Evolutionary conservation across 2,888 invertebrate species (phyloP), one percentile per base, ranked within the genome.

Genomic region (Aphrophora alni): DNA sequence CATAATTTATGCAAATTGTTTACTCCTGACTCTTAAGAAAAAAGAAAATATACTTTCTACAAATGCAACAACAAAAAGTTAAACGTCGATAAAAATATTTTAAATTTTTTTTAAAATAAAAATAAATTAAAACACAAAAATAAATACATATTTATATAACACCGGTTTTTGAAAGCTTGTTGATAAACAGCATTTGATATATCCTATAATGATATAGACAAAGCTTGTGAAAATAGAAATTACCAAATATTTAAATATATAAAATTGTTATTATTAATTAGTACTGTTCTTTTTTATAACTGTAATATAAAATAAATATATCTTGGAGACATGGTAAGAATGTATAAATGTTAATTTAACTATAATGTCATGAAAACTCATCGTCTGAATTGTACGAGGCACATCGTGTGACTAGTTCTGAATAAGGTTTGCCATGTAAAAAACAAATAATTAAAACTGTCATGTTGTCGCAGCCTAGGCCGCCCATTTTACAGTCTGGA

Each of bases 381-480:
- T 59, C 59, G 3, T 59, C 59, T 3, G 59, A 21, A 59, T 21
- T 21, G 59, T 59, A 1, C 7, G 59, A 59, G 76, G 82, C 81
- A 82, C 84, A 84, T 38, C 82, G 75, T 2, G 81, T 51, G 69
- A 82, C 82, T 27, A 84, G 79, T 75, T 83, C 84, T 71, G 83
- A 81, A 75, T 84, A 85, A 69, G 84, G 83, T 77, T 84, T 90
- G 21, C 90, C 91, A 79, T 92, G 92, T 51, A 94, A 88, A 82
- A 98, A 92, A 87, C 96, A 95, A 80, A 98, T 92, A 59, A 98
- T 90, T 44, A 98, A 93, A 3, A 98, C 98, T 26, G 99, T 99
- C 99, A 99, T 99, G 90, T 99, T 99, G 90, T 99, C 99, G 89
- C 98, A 98, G 85, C 99, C 99, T 70, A 98, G 92, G 0, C 98